A percentile compares a stretch with the other conserved stretches of the same genome.
Evolutionary conservation across 2,888 invertebrate genomes (phyloP).

Genomic region (Cerastis leucographa): DNA sequence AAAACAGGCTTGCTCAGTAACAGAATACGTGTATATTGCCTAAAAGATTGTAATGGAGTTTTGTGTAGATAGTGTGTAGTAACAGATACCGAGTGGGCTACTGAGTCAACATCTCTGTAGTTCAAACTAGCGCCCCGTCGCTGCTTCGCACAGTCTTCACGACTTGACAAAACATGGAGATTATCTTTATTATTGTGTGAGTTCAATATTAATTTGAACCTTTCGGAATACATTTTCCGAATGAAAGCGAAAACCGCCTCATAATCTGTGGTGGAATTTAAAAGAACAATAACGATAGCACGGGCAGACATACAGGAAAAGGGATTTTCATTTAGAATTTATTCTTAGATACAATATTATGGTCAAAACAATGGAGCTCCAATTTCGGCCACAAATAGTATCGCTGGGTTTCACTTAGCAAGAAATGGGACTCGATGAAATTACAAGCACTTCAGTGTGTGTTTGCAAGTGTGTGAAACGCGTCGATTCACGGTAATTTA

Average conservation of each 20-base stretch:
- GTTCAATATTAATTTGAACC: background rate
- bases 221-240: background rate
- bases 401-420: background rate
- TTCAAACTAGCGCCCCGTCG: background rate
- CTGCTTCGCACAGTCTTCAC: background rate
- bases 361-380: background rate
- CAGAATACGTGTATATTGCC: constrained; percentile 42
- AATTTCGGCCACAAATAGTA: background rate
- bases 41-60: constrained; percentile 52
- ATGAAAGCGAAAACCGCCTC: background rate
- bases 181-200: background rate
- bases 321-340: background rate
- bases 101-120: constrained; percentile 19
- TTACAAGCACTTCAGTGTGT: background rate
- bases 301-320: background rate
- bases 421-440: background rate
- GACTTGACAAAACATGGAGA: background rate
- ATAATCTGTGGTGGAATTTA: background rate
- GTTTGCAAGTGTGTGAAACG: too few species aligned
- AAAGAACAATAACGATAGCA: background rate
- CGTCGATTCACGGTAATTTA: background rate
- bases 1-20: constrained; percentile 46
- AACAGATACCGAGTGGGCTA: constrained; percentile 29
- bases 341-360: background rate
- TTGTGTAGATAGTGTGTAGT: constrained; percentile 43